These are phyloP conservation scores for Pipra filicauda DNA, from an alignment of 2,113 vertebrate genomes.

Conservation along the genomic window DNA sequence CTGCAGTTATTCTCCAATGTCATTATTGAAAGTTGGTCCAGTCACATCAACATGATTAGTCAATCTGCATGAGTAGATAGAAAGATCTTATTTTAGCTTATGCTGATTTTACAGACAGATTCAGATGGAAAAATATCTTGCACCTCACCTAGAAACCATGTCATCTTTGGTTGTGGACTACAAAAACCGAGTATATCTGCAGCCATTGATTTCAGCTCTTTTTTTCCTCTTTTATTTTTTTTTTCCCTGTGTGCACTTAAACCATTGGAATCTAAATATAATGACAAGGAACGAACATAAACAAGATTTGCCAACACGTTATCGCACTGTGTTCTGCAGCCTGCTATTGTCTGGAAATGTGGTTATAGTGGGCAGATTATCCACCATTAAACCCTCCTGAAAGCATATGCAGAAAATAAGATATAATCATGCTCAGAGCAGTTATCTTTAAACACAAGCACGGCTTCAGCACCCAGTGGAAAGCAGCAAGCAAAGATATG, in stretches of 20 bases:
- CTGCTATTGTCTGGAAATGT: conserved; percentile 29
- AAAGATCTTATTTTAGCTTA: background rate
- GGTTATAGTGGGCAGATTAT: background rate
- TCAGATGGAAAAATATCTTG: background rate
- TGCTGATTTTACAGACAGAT: background rate
- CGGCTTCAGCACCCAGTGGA: background rate
- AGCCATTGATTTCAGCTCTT: background rate
- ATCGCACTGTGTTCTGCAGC: background rate
- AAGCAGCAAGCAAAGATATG: background rate
- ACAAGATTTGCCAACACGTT: background rate
- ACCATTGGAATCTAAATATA: background rate
- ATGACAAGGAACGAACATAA: background rate
- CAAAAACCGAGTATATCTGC: background rate
- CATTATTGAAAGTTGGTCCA: background rate
- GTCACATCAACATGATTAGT: background rate
- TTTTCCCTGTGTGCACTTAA: background rate
- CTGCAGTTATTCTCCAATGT: background rate
- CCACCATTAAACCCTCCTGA: conserved; percentile 8
- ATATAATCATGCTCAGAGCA: background rate
- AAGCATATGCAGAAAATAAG: background rate
- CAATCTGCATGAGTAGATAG: background rate
- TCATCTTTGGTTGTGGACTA: background rate
- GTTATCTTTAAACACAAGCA: conserved; percentile 44
- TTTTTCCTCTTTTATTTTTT: background rate
- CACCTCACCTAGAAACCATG: background rate